Evolutionary conservation across 1,140 invertebrate genomes (phyloP).

Genomic region (Cydia pomonella): DNA sequence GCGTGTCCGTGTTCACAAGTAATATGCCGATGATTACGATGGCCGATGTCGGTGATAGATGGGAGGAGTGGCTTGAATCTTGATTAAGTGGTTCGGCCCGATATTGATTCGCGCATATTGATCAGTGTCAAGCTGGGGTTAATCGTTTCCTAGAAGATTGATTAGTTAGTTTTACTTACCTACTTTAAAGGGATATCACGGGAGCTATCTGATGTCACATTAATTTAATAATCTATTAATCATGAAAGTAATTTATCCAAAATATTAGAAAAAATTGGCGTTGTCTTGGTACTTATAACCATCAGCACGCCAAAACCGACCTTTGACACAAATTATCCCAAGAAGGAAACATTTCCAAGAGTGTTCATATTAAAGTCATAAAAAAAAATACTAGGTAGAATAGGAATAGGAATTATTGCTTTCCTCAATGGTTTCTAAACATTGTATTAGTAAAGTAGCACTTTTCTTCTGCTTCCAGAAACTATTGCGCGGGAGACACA

Average conservation of each 20-base stretch:
- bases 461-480: background rate
- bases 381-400: no score
- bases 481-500: background rate
- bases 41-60: background rate
- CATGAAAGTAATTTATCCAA: background rate
- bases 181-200: background rate
- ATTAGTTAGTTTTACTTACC: background rate
- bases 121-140: background rate
- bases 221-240: background rate
- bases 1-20: background rate
- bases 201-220: background rate
- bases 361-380: no score
- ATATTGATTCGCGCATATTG: conserved; percentile 11
- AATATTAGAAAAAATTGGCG: no score
- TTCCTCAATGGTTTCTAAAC: background rate
- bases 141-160: background rate
- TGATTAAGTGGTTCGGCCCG: conserved; percentile 1
- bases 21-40: background rate
- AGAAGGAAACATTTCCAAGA: no score
- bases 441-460: background rate
- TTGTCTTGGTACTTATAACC: no score
- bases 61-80: conserved; percentile 4
- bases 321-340: no score
- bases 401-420: no score
- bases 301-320: no score